Percentiles rank a stretch among this genome's conserved stretches.
These are phyloP conservation scores for Drosophila nikananu DNA, from an alignment of 1,140 invertebrate genomes.

Conservation along the genomic window DNA sequence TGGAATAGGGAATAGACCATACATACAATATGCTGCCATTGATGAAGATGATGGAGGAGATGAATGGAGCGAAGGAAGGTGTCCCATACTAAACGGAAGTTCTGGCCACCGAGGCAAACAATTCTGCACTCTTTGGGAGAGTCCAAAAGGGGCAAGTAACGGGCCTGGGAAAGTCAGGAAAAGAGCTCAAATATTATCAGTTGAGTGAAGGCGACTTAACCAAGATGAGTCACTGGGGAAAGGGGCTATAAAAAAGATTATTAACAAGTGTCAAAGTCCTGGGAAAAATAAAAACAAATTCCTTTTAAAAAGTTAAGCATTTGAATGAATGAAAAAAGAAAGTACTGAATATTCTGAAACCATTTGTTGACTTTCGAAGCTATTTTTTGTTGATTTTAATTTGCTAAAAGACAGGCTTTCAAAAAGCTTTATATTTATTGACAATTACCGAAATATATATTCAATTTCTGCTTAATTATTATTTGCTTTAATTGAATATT, in stretches of 20 bases:
- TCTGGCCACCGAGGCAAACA: conserved; percentile 48
- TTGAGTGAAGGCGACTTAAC: conserved; percentile 4
- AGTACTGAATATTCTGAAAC: no score
- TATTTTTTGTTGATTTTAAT: no score
- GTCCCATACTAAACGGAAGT: conserved; percentile 43
- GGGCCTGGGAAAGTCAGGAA: conserved; percentile 28
- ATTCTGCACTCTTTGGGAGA: conserved; percentile 17
- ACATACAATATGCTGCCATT: conserved; percentile 57
- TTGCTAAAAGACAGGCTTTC: no score
- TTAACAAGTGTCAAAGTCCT: conserved; percentile 19
- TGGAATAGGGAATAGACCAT: conserved; percentile 30
- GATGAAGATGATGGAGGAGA: conserved; percentile 40
- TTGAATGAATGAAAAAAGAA: not conserved
- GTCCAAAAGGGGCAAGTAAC: conserved; percentile 28
- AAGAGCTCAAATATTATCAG: conserved; percentile 28
- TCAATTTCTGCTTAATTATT: not conserved
- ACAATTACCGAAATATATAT: no score
- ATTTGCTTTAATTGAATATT: not conserved
- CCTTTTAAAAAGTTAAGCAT: no score
- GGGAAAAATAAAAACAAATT: conserved; percentile 7
- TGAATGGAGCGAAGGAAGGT: conserved; percentile 31
- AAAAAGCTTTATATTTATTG: no score
- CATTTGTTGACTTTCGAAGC: not conserved
- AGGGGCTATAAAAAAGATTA: conserved; percentile 9
- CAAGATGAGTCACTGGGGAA: conserved; percentile 8